phyloP scores from a whole-genome alignment of 2,888 invertebrate genomes.

The Plemyria rubiginata region DNA sequence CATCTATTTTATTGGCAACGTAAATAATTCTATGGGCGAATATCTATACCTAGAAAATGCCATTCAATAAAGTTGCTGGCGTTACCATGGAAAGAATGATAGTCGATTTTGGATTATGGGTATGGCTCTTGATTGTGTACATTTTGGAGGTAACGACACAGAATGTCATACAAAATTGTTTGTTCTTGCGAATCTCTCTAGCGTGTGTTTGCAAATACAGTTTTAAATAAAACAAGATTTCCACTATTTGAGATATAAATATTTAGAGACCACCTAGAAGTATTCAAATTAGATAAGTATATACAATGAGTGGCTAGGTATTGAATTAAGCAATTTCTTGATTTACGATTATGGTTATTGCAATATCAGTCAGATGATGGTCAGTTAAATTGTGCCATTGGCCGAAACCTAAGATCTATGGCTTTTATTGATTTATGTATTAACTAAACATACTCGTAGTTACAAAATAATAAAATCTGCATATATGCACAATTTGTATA shows the following conservation, averaged over 20 bases:
- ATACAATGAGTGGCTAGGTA: constrained; percentile 23
- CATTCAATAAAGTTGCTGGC: constrained; percentile 10
- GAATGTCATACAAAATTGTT: constrained; percentile 17
- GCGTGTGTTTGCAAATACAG: constrained; percentile 26
- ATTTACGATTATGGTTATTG: constrained; percentile 28
- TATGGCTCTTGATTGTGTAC: constrained; percentile 19
- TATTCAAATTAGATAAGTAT: constrained; percentile 31
- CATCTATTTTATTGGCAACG: constrained; percentile 60
- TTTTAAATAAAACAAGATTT: constrained; percentile 28
- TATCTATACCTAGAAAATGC: constrained; percentile 9
- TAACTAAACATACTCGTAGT: not conserved
- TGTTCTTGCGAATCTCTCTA: constrained; percentile 22
- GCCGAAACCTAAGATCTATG: constrained; percentile 13
- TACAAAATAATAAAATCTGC: not conserved
- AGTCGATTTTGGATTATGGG: constrained; percentile 18
- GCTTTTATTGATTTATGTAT: constrained; percentile 18
- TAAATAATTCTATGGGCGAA: constrained; percentile 48
- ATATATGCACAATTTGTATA: not conserved
- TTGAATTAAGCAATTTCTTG: constrained; percentile 29
- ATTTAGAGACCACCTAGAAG: constrained; percentile 27
- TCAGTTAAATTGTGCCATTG: constrained; percentile 17
- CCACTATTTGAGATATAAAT: constrained; percentile 25
- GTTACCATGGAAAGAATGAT: constrained; percentile 19
- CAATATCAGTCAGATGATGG: constrained; percentile 21
- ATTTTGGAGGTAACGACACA: constrained; percentile 17